Evolutionary conservation across 2,113 vertebrate genomes (phyloP).

Genomic region (Microcebus griseorufus): DNA sequence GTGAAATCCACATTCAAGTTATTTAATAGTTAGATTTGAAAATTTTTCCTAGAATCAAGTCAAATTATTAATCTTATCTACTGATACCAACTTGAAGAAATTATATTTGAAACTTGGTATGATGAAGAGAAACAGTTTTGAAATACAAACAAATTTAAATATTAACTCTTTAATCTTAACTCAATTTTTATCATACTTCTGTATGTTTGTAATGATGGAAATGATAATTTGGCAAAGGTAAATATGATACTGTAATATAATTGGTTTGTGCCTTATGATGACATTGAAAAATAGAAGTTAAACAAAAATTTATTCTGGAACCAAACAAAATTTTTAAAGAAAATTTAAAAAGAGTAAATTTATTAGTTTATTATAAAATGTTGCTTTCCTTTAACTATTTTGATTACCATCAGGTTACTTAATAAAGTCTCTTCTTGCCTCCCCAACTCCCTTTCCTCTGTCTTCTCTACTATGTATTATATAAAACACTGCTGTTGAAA

Average conservation of each 20-base stretch:
- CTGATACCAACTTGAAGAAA: background rate
- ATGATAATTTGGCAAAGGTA: background rate
- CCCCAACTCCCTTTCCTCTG: background rate
- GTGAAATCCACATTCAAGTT: background rate
- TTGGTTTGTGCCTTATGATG: background rate
- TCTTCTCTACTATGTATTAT: background rate
- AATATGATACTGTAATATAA: background rate
- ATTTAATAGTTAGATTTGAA: background rate
- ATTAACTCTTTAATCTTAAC: background rate
- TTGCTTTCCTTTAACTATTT: background rate
- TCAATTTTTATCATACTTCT: background rate
- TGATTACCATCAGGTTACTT: background rate
- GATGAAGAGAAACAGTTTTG: background rate
- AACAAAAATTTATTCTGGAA: background rate
- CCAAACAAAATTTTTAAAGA: background rate
- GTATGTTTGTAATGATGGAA: background rate
- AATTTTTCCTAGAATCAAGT: background rate
- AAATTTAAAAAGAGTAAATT: background rate
- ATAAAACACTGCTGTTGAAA: background rate
- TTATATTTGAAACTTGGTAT: background rate
- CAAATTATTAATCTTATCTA: background rate
- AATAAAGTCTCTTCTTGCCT: background rate
- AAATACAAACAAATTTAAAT: background rate
- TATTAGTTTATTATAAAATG: background rate
- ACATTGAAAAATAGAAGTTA: background rate